Base-by-base conservation (phyloP, 2,113 vertebrate species). In the Trichomycterus rosablanca region DNA sequence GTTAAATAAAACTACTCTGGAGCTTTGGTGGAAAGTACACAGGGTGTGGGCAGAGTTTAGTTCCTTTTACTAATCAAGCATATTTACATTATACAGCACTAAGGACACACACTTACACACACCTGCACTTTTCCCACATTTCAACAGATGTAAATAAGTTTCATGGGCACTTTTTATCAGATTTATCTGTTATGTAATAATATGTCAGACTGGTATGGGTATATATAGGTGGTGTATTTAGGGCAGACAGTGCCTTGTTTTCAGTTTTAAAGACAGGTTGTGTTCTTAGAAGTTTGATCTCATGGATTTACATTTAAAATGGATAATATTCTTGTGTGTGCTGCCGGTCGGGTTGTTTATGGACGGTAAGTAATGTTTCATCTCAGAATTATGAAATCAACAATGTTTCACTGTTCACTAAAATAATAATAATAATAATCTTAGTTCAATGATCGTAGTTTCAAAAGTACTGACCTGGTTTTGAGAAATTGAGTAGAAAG, bases 281-380 rank as follows among this genome's bases (percentile, higher is more conserved):
- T 34, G 1, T 19, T 59, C 56, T 9, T 16, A 12, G n/a, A 26
- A 2, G 43, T 35, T n/a, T 8, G 5, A 24, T 14, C 6, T 19
- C 3, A 78, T 76, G 76, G 65, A n/a, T 23, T 22, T 11, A 3
- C 16, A n/a, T 32, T 72, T 69, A 49, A 69, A 6, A 52, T 32
- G 42, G 3, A 43, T 52, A 5, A 11, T 77, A 44, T 50, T 15
- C n/a, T 42, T 84, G 2, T 19, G 75, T 12, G n/a, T 75, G 59
- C 28, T 76, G 50, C 26, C 65, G 8, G 37, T 58, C 42, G 19
- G 37, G 32, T 23, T 28, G 0, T 43, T 39, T 5, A 58, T 49
- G 24, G 68, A 76, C 56, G 82, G 83, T 85, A 77, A 74, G 19
- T 34, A 26, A 2, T 4, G 40, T 26, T 48, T 53, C 24, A 4